Base-by-base conservation (phyloP, 2,888 invertebrate genomes). In the Lymantria dispar region DNA sequence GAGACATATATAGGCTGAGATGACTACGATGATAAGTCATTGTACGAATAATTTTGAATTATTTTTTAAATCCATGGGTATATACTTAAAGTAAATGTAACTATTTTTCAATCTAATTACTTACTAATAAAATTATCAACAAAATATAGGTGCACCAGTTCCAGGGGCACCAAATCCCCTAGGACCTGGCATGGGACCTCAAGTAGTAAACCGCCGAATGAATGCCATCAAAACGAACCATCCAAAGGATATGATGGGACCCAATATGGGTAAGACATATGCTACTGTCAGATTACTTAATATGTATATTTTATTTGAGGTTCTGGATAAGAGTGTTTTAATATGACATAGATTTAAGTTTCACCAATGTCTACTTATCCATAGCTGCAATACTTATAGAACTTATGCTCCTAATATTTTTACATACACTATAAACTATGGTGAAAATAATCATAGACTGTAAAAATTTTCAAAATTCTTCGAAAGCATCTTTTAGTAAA, bases 221-320 rank as follows among this genome's bases (percentile, higher is more conserved):
- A 97, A 97, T 84, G 96, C 97, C 72, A 95, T 96, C 80, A 97
- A 97, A 92, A 94, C 96, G 52, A 96, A 96, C 81, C 96, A 96
- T 87, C 96, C 96, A 45, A 96, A 96, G 87, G 96, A 96, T 76
- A 93, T 94, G 80, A 94, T 95, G 80, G 94, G 95, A 73, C 94
- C 94, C 74, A 96, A 96, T 85, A 94, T 96, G 94, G 96, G 96
- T 96, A 92, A 94, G 93, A 33, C 13, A 47, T 14, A 36, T n/a
- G 14, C 22, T 3, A 39, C 5, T 15, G 10, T 39, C 30, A 22
- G 7, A 3, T 22, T 46, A 45, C 49, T 41, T 44, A 9, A 44
- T 22, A 31, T 43, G 9, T 3, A 7, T 45, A 48, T 47, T 36
- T 36, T 43, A 46, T 43, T 40, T 52, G 57, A 54, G 52, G 58